Evolutionary conservation across 2,888 invertebrate genomes (phyloP), one percentile per base, ranked within the genome.

Genomic region (Mystacides longicornis): DNA sequence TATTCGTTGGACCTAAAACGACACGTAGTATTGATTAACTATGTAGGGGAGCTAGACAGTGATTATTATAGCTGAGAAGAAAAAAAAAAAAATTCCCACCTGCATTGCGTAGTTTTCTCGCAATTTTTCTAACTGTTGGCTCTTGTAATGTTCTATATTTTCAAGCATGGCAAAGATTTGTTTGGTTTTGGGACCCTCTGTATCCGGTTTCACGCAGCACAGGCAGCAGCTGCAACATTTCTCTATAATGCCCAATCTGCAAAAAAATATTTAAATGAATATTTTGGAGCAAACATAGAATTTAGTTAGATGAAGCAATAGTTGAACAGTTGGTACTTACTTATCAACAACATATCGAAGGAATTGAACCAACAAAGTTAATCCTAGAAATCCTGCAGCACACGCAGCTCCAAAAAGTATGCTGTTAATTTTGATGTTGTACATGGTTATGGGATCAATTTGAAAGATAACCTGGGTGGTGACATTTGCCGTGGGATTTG

Each of bases 41-140:
- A n/a, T n/a, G n/a, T n/a, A n/a, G n/a, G n/a, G n/a, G n/a, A n/a
- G n/a, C n/a, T n/a, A n/a, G n/a, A n/a, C n/a, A n/a, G n/a, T n/a
- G n/a, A n/a, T n/a, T n/a, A n/a, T n/a, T n/a, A n/a, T n/a, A n/a
- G n/a, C n/a, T n/a, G n/a, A n/a, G n/a, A n/a, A n/a, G n/a, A n/a
- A n/a, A n/a, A n/a, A n/a, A n/a, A n/a, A n/a, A 16, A 51, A 20
- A 42, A 45, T 14, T 2, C 52, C 72, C 66, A 89, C 87, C 81
- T 95, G 94, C 70, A 86, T 84, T 50, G 91, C 86, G 70, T 96
- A 96, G 73, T 95, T 94, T 69, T 95, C 94, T 23, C 93, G 79
- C 59, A 96, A 75, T 65, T 86, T 84, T 65, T 94, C 93, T 65
- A 95, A 74, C 67, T 94, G 93, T 68, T 87, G 89, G 59, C 86